A percentile compares a stretch with the other conserved stretches of the same genome.
These are phyloP conservation scores for Anthopleura xanthogrammica DNA, from an alignment of 92 coral and sea anemone species.

Conservation along the genomic window DNA sequence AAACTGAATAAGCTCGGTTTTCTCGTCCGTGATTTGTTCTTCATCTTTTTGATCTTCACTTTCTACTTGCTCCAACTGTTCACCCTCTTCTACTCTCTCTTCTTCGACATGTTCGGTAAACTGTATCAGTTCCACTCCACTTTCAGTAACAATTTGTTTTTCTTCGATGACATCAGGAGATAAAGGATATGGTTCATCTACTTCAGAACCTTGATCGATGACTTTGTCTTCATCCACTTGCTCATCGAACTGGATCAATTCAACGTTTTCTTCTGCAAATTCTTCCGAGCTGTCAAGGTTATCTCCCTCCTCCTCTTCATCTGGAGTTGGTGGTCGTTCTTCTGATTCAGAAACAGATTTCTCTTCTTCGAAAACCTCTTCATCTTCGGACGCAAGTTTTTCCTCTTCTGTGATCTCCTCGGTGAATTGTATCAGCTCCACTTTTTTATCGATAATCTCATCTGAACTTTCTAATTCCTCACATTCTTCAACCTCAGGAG, in stretches of 20 bases:
- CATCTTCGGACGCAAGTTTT: neutral
- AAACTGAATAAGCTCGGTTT: slow-evolving; percentile 17
- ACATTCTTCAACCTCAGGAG: slow-evolving; percentile 13
- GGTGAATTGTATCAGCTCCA: slow-evolving; percentile 11
- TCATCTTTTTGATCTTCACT: slow-evolving; percentile 18
- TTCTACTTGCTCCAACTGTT: neutral
- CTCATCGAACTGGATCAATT: slow-evolving; percentile 27
- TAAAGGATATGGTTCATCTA: neutral
- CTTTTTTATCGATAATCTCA: slow-evolving; percentile 10
- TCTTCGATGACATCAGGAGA: slow-evolving; percentile 8
- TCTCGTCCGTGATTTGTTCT: slow-evolving; percentile 28
- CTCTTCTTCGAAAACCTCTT: neutral
- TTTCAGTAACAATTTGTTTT: neutral
- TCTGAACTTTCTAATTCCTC: slow-evolving; percentile 32
- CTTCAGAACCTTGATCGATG: slow-evolving; percentile 8
- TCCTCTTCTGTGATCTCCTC: slow-evolving; percentile 9
- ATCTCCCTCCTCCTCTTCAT: slow-evolving; percentile 18
- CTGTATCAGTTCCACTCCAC: slow-evolving; percentile 21
- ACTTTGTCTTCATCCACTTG: slow-evolving; percentile 23
- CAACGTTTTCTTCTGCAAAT: slow-evolving; percentile 20
- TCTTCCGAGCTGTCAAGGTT: slow-evolving; percentile 13
- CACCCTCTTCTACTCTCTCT: slow-evolving; percentile 8
- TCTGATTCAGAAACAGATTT: neutral
- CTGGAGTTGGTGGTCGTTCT: neutral
- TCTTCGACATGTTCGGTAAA: slow-evolving; percentile 34